Base-by-base conservation (phyloP, 1,140 invertebrate species). In the roundworm (Caenorhabditis elegans) region DNA sequence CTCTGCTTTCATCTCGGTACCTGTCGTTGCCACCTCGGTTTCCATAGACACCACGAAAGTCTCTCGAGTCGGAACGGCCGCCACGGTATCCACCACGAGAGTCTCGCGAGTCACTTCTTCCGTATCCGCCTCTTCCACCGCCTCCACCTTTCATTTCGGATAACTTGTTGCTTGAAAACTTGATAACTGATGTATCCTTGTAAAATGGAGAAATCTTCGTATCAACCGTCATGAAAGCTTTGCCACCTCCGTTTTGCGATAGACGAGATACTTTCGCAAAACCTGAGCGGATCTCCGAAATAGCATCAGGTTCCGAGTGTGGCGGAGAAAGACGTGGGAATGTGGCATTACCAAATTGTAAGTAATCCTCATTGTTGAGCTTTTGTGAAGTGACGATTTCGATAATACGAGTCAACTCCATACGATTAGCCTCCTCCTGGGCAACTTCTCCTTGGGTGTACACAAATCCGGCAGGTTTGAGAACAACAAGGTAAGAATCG, bases 301-400 rank as follows among this genome's bases (percentile, higher is more conserved):
- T 43, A 17, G 31, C 19, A 39, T 70, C 60, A 11, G 60, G 34
- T 22, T 39, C 34, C 8, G 34, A 39, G 10, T 39, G 11, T 22
- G 34, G 17, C 19, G 11, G n/a, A 39, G 34, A 31, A 11, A 19
- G 34, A 70, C 36, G 60, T 5, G 60, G 60, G 34, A 70, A 70
- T 17, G 60, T 70, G 1, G 34, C 4, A 39, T 70, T 70, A 5
- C 60, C 60, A 26, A 70, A 70, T 39, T 70, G 60, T 22, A 39
- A 70, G 34, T 39, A 70, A 4, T 70, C 60, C 2, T 5, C 10
- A 6, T 31, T 43, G 34, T 70, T 70, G 2, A 70, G 19, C 10
- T 70, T 70, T 22, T 70, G 60, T 1, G 60, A 70, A 3, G 60
- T 70, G 5, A 70, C 60, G 13, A 70, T 70, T n/a, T 70, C 60